These are phyloP conservation scores for Lacerta viridis DNA, from an alignment of 2,797 vertebrate species.

Conservation along the genomic window DNA sequence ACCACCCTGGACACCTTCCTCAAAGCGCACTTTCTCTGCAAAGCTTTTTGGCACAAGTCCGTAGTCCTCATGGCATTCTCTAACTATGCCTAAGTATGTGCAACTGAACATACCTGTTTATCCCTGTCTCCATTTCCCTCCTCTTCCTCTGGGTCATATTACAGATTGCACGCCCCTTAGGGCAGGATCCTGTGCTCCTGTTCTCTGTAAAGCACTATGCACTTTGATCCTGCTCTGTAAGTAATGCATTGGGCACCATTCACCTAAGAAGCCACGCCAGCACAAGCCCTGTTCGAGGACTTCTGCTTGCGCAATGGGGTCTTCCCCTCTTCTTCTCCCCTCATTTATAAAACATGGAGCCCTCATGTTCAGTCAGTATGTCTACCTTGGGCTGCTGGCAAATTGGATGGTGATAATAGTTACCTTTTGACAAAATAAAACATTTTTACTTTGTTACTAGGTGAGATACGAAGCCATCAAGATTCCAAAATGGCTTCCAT, in stretches of 20 bases:
- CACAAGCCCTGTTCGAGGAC: no score
- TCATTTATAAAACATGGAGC: not conserved
- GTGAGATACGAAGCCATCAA: slow-evolving; percentile 86
- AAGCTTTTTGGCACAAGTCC: not conserved
- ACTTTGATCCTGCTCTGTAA: not conserved
- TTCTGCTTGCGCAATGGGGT: not conserved
- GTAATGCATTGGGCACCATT: not conserved
- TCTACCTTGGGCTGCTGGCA: slow-evolving; percentile 9
- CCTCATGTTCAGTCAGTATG: slow-evolving; percentile 9
- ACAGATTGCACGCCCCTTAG: not conserved
- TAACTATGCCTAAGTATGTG: not conserved
- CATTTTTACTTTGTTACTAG: slow-evolving; percentile 78
- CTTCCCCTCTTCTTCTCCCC: not conserved
- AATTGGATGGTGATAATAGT: not conserved
- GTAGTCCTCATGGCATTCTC: not conserved
- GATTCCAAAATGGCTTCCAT: slow-evolving; percentile 90
- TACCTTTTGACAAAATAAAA: not conserved
- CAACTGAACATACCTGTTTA: not conserved
- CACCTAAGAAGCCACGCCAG: no score
- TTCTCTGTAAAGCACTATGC: not conserved
- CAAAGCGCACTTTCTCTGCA: not conserved
- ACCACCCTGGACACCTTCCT: not conserved
- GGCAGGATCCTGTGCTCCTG: not conserved
- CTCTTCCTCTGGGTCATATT: not conserved
- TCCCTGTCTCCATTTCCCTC: not conserved